Percentiles rank a stretch among this genome's conserved stretches.
These are phyloP conservation scores for Drosophila paucipuncta DNA, from an alignment of 2,888 invertebrate genomes.

Conservation along the genomic window DNA sequence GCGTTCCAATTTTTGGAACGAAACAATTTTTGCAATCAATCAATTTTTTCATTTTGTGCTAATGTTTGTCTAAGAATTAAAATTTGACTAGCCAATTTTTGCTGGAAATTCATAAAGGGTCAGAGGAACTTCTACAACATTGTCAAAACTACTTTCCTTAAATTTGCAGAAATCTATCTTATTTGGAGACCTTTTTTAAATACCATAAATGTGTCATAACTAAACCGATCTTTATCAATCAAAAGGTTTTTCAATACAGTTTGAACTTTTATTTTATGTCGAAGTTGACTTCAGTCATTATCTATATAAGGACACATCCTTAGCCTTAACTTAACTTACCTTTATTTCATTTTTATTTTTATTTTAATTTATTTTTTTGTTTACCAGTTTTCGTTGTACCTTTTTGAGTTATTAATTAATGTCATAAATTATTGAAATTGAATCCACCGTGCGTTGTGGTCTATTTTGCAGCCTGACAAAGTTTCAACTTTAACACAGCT, in stretches of 20 bases:
- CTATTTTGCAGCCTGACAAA: slow-evolving; percentile 31
- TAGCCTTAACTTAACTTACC: neutral
- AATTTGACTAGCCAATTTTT: neutral
- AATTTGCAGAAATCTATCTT: neutral
- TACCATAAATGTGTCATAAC: neutral
- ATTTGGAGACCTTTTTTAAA: neutral
- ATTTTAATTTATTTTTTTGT: neutral
- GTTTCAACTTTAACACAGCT: slow-evolving; percentile 44
- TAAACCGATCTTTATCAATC: neutral
- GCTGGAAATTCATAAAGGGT: neutral
- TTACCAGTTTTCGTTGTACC: neutral
- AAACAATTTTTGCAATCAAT: too few species aligned
- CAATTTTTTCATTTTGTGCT: too few species aligned
- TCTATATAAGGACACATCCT: neutral
- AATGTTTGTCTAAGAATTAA: too few species aligned
- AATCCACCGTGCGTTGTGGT: slow-evolving; percentile 6
- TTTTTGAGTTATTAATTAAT: slow-evolving; percentile 3
- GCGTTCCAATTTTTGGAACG: too few species aligned
- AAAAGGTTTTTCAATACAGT: neutral
- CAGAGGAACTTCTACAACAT: neutral
- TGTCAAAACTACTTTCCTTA: too few species aligned
- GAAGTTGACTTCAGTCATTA: neutral
- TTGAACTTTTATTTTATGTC: neutral
- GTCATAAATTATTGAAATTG: neutral
- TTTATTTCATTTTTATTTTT: neutral